Percentiles rank a stretch among this genome's conserved stretches.
These are phyloP conservation scores for Panthera uncia DNA, from an alignment of 2,113 vertebrate species.

Conservation along the genomic window DNA sequence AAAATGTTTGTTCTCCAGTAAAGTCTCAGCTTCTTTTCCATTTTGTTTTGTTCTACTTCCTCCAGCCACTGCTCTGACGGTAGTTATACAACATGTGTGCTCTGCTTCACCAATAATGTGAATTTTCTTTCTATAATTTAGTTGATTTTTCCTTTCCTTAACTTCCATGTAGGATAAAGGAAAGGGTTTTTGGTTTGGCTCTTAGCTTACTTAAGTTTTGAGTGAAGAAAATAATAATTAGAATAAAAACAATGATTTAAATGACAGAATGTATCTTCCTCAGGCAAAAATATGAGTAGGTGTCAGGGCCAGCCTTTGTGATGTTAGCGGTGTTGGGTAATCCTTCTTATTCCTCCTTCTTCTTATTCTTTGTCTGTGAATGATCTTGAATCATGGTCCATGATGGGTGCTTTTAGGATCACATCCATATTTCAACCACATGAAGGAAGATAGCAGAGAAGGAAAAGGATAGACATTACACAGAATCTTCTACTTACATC, in stretches of 20 bases:
- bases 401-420: not conserved
- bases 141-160: not conserved
- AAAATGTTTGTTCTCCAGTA: not conserved
- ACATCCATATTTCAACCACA: not conserved
- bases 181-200: not conserved
- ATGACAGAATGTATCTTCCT: not conserved
- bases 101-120: not conserved
- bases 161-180: not conserved
- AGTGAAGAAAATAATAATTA: not conserved
- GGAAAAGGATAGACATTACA: not conserved
- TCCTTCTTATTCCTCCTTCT: not conserved
- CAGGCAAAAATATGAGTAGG: not conserved
- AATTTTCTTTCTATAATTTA: not conserved
- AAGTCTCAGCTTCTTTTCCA: not conserved
- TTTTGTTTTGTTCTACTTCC: not conserved
- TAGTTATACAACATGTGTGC: not conserved
- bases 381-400: not conserved
- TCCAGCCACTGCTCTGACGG: not conserved
- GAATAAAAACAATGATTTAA: not conserved
- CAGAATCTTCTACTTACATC: not conserved
- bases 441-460: not conserved
- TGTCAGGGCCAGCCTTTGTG: not conserved
- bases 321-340: not conserved
- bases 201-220: not conserved
- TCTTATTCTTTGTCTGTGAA: not conserved